Evolutionary conservation across 2,888 invertebrate genomes (phyloP), one percentile per base, ranked within the genome.

Genomic region (Timandra comae): DNA sequence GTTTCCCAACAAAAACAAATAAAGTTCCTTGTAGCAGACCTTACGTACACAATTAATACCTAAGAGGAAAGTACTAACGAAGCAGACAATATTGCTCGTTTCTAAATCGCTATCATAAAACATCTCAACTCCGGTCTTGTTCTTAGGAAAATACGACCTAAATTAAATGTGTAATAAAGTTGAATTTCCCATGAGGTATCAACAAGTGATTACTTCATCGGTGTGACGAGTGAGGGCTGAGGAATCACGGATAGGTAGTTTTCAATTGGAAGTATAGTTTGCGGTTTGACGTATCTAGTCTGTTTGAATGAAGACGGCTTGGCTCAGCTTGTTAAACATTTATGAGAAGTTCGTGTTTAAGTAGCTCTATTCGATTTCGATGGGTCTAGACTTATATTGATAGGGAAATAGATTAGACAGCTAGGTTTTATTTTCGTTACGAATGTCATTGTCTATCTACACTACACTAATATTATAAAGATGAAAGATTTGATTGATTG

Each of bases 211-310:
- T 57, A 57, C 35, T 44, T 24, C 35, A 38, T 39, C 34, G 30
- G 8, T 35, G 27, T 31, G 41, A 47, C 45, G 52, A 49, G 49
- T 31, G 42, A 45, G 44, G n/a, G n/a, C n/a, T n/a, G n/a, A 63
- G 69, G 66, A 72, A 71, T 67, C 70, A 73, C 63, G 66, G 68
- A 42, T 58, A 63, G 69, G 64, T 69, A 62, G 66, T 49, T 73
- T 76, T 71, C 68, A 76, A 73, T 73, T 73, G 70, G 66, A 71
- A 65, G 64, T 60, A 54, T 61, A 66, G 69, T 71, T 68, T 58
- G 69, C 48, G 69, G 68, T 65, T 61, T 55, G 61, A 53, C 56
- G 54, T 65, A 66, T 56, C 48, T 44, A 46, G 58, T 63, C 61
- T 55, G 55, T 36, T 38, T 34, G 35, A 42, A 38, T 45, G 29